Evolutionary conservation across 2,113 vertebrate genomes (phyloP), one percentile per base, ranked within the genome.

Genomic region (Sialia sialis): DNA sequence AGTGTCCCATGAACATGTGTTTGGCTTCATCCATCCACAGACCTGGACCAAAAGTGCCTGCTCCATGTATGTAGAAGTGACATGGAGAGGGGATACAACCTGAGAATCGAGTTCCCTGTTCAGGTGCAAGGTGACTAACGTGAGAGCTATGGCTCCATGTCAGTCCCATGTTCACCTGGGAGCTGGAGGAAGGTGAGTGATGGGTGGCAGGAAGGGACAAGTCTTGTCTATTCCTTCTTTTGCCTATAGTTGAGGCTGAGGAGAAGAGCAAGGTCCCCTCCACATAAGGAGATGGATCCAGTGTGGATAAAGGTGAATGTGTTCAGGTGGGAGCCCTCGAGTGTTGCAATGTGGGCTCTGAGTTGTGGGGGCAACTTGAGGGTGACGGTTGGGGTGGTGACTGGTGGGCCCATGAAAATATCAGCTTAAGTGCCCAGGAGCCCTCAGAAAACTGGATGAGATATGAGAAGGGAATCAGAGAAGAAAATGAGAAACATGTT

Each of bases 201-300:
- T 29, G 23, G 9, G 27, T 26, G 8, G 10, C 9, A 49, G 38
- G 20, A 62, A 58, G 60, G 56, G 26, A 44, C 11, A 18, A 58
- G 19, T 62, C 17, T 17, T 18, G 11, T 30, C 80, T 69, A n/a
- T 70, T 48, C 21, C 22, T 87, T 83, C 59, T 6, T 70, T 76
- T 51, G 68, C 12, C 11, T 44, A 1, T 26, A 6, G 34, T 81
- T 72, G 11, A 39, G 34, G 62, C 21, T 52, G 22, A 46, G 43
- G 29, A 56, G 43, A 55, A 76, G 13, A 43, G 21, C 0, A 2
- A 58, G 30, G 30, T 59, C 30, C 14, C 5, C 9, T 72, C 44
- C 17, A 4, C 0, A 0, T 18, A 16, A 59, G n/a, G 70, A 52
- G 11, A 11, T 26, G 0, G 0, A 43, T 75, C 55, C 20, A 46